Evolutionary conservation across 2,113 vertebrate genomes (phyloP).

Genomic region (Stictonetta naevosa): DNA sequence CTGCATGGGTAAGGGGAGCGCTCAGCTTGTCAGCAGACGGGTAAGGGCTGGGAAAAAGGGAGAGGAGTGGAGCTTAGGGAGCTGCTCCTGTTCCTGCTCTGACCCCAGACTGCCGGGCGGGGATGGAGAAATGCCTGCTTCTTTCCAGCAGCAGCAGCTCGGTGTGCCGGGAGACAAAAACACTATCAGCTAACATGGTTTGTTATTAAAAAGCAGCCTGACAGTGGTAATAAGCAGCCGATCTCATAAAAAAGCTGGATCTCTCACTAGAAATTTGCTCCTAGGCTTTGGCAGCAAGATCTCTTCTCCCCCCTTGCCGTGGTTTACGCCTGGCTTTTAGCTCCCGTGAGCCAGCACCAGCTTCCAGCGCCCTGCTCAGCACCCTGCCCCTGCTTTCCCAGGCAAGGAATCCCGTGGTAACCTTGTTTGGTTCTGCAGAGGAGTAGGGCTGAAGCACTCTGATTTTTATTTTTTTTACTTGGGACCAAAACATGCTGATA

Average conservation of each 20-base stretch:
- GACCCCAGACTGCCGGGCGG: background rate
- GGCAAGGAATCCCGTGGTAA: background rate
- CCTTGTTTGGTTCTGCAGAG: background rate
- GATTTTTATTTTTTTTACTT: too few relatives aligned
- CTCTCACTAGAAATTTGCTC: background rate
- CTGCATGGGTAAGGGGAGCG: background rate
- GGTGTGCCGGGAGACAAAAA: background rate
- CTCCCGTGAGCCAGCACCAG: background rate
- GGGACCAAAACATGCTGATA: background rate
- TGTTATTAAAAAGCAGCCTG: background rate
- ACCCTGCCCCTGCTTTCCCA: background rate
- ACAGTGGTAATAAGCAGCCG: background rate
- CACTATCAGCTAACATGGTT: background rate
- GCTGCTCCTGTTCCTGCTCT: background rate
- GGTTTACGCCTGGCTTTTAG: too few relatives aligned
- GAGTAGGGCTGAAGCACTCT: background rate
- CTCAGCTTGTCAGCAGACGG: rapidly evolving
- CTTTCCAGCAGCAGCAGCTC: background rate
- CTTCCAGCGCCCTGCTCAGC: background rate
- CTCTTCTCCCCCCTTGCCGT: background rate
- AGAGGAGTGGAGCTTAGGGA: background rate
- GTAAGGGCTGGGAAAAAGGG: background rate
- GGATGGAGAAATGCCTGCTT: background rate
- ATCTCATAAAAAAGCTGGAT: background rate
- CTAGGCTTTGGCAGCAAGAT: background rate